Conservation (phyloP, 2,113 vertebrate genomes). For the Cyprinus carpio region DNA sequence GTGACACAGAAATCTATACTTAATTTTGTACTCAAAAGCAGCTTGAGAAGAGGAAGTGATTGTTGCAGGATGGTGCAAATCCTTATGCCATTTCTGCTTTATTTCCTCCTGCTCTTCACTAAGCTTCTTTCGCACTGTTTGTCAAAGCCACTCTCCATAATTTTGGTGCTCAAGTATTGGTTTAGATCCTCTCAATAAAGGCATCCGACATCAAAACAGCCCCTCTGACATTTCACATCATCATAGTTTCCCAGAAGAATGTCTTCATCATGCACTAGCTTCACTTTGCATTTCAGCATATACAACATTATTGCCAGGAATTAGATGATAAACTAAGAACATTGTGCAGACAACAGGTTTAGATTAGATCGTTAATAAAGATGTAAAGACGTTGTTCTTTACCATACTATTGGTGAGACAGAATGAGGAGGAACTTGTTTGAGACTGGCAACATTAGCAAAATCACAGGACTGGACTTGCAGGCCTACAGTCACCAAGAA, state of each 20-base stretch:
- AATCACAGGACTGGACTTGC: slow-evolving; percentile 17
- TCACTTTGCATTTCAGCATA: not conserved
- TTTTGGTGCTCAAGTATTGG: slow-evolving; percentile 45
- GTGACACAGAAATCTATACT: not conserved
- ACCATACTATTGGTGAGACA: not conserved
- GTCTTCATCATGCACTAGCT: not conserved
- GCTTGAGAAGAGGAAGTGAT: not conserved
- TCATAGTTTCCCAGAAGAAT: slow-evolving; percentile 24
- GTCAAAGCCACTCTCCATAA: not conserved
- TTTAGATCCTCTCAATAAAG: slow-evolving; percentile 49
- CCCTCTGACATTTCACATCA: slow-evolving; percentile 53
- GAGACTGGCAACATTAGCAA: not conserved
- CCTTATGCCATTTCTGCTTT: slow-evolving; percentile 7
- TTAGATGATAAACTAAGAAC: slow-evolving; percentile 7
- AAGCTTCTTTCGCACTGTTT: not conserved
- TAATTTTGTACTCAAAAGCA: not conserved
- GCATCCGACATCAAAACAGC: slow-evolving; percentile 13
- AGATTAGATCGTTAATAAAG: not conserved
- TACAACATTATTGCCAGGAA: slow-evolving; percentile 38
- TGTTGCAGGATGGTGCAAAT: slow-evolving; percentile 26
- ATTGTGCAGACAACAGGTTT: not conserved
- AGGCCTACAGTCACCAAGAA: not conserved
- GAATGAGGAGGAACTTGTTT: not conserved
- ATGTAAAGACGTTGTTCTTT: not conserved
- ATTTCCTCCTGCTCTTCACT: slow-evolving; percentile 25